phyloP scores from a whole-genome alignment of 1,140 invertebrate genomes.

The Eueides isabella region DNA sequence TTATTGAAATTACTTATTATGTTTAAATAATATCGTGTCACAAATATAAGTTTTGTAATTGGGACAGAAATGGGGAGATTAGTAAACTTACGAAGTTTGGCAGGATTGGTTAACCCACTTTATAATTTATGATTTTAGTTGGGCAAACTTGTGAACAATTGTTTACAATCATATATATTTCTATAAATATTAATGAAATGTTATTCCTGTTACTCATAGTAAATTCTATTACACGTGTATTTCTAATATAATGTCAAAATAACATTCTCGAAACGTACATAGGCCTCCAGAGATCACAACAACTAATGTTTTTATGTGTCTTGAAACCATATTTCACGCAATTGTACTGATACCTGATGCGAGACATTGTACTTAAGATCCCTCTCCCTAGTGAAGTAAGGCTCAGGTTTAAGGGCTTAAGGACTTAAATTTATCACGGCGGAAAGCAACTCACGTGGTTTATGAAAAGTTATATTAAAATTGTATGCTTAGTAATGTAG shows the following conservation, averaged over 20 bases:
- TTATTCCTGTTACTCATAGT: neutral
- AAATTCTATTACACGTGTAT: neutral
- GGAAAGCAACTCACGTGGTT: constrained; percentile 9
- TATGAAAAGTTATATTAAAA: constrained; percentile 18
- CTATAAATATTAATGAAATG: constrained; percentile 4
- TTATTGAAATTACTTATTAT: neutral
- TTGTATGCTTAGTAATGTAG: constrained; percentile 3
- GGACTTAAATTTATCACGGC: constrained; percentile 19
- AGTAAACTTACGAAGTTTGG: constrained; percentile 58
- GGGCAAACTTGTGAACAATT: constrained; percentile 43
- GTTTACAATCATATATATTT: constrained; percentile 38
- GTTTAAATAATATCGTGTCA: neutral
- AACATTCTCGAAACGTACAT: neutral
- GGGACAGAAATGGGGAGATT: constrained; percentile 43
- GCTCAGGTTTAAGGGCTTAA: constrained; percentile 23
- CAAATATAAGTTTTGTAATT: constrained; percentile 14
- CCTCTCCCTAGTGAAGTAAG: constrained; percentile 18
- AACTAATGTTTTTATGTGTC: neutral
- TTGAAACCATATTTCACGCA: neutral
- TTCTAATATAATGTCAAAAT: neutral
- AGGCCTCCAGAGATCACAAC: neutral
- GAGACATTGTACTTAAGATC: constrained; percentile 11
- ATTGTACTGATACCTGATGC: neutral
- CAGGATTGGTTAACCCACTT: constrained; percentile 51
- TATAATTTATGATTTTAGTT: constrained; percentile 65